Evolutionary conservation across 2,888 invertebrate genomes (phyloP).

Genomic region (Linnaemya tessellans): DNA sequence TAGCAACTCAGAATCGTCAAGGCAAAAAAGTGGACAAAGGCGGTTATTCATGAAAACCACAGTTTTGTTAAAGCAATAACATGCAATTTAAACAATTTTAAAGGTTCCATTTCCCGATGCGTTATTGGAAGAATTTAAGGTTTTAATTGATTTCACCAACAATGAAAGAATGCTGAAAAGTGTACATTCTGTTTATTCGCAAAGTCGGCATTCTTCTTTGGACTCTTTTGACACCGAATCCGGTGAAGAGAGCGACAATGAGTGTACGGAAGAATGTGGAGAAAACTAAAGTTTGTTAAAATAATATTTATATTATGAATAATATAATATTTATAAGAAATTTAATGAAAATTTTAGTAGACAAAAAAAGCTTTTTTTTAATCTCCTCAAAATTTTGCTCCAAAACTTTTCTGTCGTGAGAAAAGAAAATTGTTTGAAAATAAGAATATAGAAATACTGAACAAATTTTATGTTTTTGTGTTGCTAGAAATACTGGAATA

Average conservation of each 20-base stretch:
- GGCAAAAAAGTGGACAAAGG: too few species aligned
- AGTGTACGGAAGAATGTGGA: slow-evolving; percentile 34
- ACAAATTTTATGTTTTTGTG: slow-evolving; percentile 2
- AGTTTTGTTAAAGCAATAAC: not conserved
- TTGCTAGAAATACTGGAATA: slow-evolving; percentile 49
- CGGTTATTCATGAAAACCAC: not conserved
- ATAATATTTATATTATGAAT: not conserved
- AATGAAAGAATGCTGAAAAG: slow-evolving; percentile 88
- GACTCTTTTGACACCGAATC: slow-evolving; percentile 81
- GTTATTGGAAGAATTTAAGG: slow-evolving; percentile 87
- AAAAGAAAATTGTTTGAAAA: not conserved
- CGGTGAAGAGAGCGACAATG: slow-evolving; percentile 70
- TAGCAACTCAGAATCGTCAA: too few species aligned
- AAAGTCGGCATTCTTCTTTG: slow-evolving; percentile 81
- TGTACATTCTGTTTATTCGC: slow-evolving; percentile 80
- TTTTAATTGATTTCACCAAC: slow-evolving; percentile 88
- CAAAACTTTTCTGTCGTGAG: slow-evolving; percentile 19
- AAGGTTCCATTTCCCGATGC: slow-evolving; percentile 87
- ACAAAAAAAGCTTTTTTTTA: slow-evolving; percentile 34
- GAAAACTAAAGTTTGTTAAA: slow-evolving; percentile 27
- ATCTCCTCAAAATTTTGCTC: slow-evolving; percentile 10
- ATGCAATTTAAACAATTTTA: slow-evolving; percentile 6
- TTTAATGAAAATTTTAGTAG: not conserved
- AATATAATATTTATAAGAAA: not conserved
- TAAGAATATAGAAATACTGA: not conserved